Evolutionary conservation across 2,888 invertebrate genomes (phyloP).

Genomic region (Luperina nickerlii): DNA sequence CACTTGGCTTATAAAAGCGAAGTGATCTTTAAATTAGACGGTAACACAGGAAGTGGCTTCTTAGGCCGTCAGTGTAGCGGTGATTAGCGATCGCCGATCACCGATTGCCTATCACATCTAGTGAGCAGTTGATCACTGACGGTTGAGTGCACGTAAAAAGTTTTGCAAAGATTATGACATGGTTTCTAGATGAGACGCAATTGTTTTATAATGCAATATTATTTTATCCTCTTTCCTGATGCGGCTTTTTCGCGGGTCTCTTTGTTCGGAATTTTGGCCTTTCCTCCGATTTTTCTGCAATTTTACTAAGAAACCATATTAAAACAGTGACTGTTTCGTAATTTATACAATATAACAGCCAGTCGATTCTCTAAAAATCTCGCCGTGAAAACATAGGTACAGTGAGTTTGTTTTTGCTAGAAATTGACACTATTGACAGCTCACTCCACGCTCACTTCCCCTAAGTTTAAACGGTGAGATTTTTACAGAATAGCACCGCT

Average conservation of each 20-base stretch:
- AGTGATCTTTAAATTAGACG: constrained; percentile 89
- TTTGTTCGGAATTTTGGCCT: too few species aligned
- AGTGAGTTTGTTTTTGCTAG: neutral
- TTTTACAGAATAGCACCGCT: too few species aligned
- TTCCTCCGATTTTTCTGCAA: neutral
- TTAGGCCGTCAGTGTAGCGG: constrained; percentile 86
- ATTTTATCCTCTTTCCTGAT: neutral
- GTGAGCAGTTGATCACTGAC: constrained; percentile 83
- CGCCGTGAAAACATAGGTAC: neutral
- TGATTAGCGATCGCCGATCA: constrained; percentile 88
- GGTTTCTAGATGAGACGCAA: constrained; percentile 11
- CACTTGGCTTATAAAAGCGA: constrained; percentile 71
- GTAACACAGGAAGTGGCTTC: constrained; percentile 89
- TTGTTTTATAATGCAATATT: neutral
- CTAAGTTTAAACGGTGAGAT: too few species aligned
- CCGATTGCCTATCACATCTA: constrained; percentile 83
- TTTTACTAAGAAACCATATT: neutral
- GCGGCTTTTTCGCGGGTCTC: neutral
- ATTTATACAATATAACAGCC: neutral
- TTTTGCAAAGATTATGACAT: constrained; percentile 72
- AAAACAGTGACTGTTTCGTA: neutral
- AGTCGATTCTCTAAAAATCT: too few species aligned
- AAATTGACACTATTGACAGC: too few species aligned
- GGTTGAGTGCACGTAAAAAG: constrained; percentile 81
- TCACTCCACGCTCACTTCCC: too few species aligned